A percentile compares a stretch with the other conserved stretches of the same genome.
These are phyloP conservation scores for Philereme vetulata DNA, from an alignment of 2,888 invertebrate genomes.

Conservation along the genomic window DNA sequence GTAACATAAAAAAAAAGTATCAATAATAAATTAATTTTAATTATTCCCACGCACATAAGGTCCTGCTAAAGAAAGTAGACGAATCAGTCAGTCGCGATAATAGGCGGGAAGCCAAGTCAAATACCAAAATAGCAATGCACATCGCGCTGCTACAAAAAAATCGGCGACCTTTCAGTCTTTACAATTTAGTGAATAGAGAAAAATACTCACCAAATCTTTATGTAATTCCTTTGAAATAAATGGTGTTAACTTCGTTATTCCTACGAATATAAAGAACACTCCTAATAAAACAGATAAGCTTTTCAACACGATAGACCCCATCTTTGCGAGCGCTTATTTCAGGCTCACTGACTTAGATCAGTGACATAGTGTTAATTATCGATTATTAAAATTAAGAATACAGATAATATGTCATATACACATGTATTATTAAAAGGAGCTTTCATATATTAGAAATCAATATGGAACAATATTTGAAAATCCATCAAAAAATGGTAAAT, in stretches of 20 bases:
- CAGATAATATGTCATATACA: constrained; percentile 21
- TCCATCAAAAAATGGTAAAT: constrained; percentile 16
- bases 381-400: constrained; percentile 26
- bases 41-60: not conserved
- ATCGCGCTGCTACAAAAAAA: constrained; percentile 74
- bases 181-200: constrained; percentile 31
- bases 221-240: constrained; percentile 97
- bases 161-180: constrained; percentile 61
- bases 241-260: constrained; percentile 95
- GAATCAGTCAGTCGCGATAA: constrained; percentile 65
- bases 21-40: not conserved
- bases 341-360: constrained; percentile 47
- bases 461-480: constrained; percentile 10
- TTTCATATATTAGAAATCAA: constrained; percentile 27
- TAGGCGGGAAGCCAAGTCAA: constrained; percentile 83
- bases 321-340: constrained; percentile 48
- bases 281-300: constrained; percentile 96
- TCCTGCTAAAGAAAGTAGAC: constrained; percentile 59
- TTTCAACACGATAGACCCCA: constrained; percentile 91
- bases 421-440: constrained; percentile 6
- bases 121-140: constrained; percentile 79
- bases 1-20: too few species aligned
- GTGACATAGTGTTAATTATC: constrained; percentile 31
- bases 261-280: constrained; percentile 97
- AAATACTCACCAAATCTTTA: constrained; percentile 94